Conservation (phyloP, 2,888 invertebrate genomes). For the Meandrusa payeni region DNA sequence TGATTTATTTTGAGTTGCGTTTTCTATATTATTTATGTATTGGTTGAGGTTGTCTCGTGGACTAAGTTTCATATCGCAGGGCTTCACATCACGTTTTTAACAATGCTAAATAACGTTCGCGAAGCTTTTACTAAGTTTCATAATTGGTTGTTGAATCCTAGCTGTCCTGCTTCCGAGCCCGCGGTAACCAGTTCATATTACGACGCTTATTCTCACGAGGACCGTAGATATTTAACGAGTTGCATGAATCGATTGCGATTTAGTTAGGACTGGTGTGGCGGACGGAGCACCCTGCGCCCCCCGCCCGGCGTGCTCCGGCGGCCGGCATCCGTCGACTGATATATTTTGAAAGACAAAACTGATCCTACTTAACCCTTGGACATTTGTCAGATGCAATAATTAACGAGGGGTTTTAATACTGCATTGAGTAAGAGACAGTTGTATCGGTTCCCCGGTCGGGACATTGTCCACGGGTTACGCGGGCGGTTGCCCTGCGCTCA, state of each 20-base stretch:
- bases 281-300: constrained; percentile 15
- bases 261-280: constrained; percentile 21
- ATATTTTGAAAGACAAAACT: not conserved
- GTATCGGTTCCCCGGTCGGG: too few species aligned
- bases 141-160: constrained; percentile 7
- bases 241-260: constrained; percentile 35
- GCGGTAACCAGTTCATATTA: constrained; percentile 32
- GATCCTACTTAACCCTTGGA: constrained; percentile 9
- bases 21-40: constrained; percentile 28
- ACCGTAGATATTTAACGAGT: constrained; percentile 32
- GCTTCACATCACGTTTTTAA: constrained; percentile 6
- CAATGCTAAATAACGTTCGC: constrained; percentile 3
- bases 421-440: too few species aligned
- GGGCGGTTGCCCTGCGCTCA: not conserved
- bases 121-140: constrained; percentile 25
- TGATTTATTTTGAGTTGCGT: constrained; percentile 38
- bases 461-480: not conserved
- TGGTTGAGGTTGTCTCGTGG: constrained; percentile 22
- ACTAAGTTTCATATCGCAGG: constrained; percentile 9
- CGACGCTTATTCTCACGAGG: constrained; percentile 25
- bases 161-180: constrained; percentile 18
- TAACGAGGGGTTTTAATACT: too few species aligned
- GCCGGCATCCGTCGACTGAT: constrained; percentile 8
- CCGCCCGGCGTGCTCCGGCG: constrained; percentile 23
- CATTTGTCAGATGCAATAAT: not conserved